Conservation (phyloP, 2,888 invertebrate genomes). For the Antheraea assamensis region DNA sequence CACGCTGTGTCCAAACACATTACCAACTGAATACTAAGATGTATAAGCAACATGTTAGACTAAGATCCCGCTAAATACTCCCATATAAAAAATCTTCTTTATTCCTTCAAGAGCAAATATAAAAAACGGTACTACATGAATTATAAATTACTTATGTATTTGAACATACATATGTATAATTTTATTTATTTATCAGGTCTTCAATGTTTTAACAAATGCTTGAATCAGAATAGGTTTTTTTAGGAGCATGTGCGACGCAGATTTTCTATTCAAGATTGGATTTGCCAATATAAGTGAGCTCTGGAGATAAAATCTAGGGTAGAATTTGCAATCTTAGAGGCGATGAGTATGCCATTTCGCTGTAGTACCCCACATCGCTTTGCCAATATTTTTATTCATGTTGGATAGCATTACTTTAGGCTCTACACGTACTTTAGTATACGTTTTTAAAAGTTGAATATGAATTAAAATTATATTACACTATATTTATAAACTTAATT, state of each 20-base stretch:
- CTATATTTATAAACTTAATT: neutral
- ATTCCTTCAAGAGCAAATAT: too few relatives aligned
- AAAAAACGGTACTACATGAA: too few relatives aligned
- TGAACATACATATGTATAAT: too few relatives aligned
- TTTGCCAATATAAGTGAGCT: slow-evolving; percentile 39
- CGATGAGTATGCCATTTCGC: slow-evolving; percentile 37
- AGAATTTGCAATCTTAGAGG: slow-evolving; percentile 52
- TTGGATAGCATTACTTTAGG: neutral
- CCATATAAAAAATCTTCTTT: too few relatives aligned
- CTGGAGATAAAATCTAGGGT: slow-evolving; percentile 50
- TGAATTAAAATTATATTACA: neutral
- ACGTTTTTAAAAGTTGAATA: neutral
- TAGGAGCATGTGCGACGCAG: slow-evolving; percentile 15
- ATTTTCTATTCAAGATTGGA: slow-evolving; percentile 33
- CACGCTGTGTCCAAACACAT: too few relatives aligned
- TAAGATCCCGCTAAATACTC: too few relatives aligned
- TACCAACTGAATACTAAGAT: too few relatives aligned
- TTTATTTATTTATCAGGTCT: neutral
- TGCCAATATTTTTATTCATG: slow-evolving; percentile 9
- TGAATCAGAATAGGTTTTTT: neutral
- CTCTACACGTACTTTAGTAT: neutral
- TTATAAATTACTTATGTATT: too few relatives aligned
- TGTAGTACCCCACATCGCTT: slow-evolving; percentile 7
- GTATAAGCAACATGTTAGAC: too few relatives aligned
- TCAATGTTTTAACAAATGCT: neutral